Evolutionary conservation across 2,888 invertebrate genomes (phyloP).

Genomic region (Zhuqinia jingwanae): DNA sequence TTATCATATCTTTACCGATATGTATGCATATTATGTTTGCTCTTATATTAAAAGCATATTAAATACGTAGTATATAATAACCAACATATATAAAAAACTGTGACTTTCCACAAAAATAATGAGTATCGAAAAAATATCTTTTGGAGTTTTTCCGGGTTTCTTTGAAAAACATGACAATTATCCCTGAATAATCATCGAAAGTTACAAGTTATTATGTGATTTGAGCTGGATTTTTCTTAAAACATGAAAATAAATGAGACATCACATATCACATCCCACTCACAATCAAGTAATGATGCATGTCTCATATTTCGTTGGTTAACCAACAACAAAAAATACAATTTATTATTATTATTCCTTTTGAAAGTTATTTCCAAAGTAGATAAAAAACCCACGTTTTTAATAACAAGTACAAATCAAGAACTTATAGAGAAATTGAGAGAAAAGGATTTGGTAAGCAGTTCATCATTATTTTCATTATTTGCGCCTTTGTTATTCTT

Average conservation of each 20-base stretch:
- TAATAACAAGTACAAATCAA: slow-evolving; percentile 18
- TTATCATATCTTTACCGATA: slow-evolving; percentile 4
- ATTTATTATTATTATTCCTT: neutral
- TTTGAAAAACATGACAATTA: too few species aligned
- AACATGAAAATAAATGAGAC: slow-evolving; percentile 34
- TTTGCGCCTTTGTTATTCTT: slow-evolving; percentile 18
- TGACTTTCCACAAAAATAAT: too few species aligned
- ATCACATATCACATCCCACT: too few species aligned
- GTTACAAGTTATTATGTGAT: neutral
- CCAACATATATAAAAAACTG: too few species aligned
- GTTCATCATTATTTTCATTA: slow-evolving; percentile 37
- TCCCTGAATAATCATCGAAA: too few species aligned
- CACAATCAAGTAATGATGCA: slow-evolving; percentile 45
- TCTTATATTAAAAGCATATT: too few species aligned
- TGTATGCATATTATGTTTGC: neutral
- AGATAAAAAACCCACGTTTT: slow-evolving; percentile 2
- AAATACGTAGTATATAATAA: too few species aligned
- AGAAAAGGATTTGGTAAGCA: slow-evolving; percentile 51
- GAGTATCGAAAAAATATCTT: too few species aligned
- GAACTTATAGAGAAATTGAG: slow-evolving; percentile 21
- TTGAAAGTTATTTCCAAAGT: neutral
- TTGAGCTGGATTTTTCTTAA: neutral
- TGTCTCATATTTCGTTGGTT: slow-evolving; percentile 8
- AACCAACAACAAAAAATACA: neutral
- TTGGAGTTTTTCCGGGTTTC: too few species aligned